A percentile compares a stretch with the other conserved stretches of the same genome.
Evolutionary conservation across 2,888 invertebrate genomes (phyloP).

Genomic region (Myopa testacea): DNA sequence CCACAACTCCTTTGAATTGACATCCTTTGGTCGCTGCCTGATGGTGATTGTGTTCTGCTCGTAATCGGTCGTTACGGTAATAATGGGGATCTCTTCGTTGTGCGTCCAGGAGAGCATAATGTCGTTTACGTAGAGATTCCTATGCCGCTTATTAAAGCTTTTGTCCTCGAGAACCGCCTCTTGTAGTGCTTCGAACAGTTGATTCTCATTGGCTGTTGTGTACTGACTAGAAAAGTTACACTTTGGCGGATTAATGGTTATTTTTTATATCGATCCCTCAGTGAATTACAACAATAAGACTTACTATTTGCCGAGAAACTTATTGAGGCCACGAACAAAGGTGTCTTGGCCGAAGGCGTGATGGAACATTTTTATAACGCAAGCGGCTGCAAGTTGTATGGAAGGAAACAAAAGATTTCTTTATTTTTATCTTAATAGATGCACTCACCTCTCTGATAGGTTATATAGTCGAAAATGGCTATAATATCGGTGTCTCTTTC

Average conservation of each 20-base stretch:
- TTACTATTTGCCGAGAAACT: slow-evolving; percentile 63
- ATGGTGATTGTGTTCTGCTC: slow-evolving; percentile 69
- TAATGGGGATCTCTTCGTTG: slow-evolving; percentile 73
- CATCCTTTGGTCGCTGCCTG: slow-evolving; percentile 68
- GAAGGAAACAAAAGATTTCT: background rate
- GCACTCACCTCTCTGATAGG: slow-evolving; percentile 74
- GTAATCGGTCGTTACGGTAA: slow-evolving; percentile 71
- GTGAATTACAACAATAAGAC: slow-evolving; percentile 47
- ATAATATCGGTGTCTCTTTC: slow-evolving; percentile 60
- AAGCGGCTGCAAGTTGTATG: slow-evolving; percentile 52
- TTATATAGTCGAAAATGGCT: slow-evolving; percentile 72
- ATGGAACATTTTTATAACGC: slow-evolving; percentile 65
- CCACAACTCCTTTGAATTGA: slow-evolving; percentile 55
- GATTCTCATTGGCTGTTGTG: slow-evolving; percentile 60
- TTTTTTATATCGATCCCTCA: slow-evolving; percentile 52
- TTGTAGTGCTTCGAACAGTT: slow-evolving; percentile 61
- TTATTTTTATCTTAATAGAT: background rate
- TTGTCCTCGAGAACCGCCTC: slow-evolving; percentile 53
- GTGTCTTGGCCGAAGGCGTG: slow-evolving; percentile 62
- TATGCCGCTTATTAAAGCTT: slow-evolving; percentile 38
- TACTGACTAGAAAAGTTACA: slow-evolving; percentile 61
- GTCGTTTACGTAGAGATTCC: slow-evolving; percentile 65
- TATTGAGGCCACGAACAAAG: slow-evolving; percentile 58
- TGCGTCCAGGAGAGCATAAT: slow-evolving; percentile 75
- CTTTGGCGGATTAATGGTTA: slow-evolving; percentile 62